Percentiles rank a stretch among this genome's conserved stretches.
phyloP scores from a whole-genome alignment of 2,888 invertebrate species.

The Xylota sylvarum region DNA sequence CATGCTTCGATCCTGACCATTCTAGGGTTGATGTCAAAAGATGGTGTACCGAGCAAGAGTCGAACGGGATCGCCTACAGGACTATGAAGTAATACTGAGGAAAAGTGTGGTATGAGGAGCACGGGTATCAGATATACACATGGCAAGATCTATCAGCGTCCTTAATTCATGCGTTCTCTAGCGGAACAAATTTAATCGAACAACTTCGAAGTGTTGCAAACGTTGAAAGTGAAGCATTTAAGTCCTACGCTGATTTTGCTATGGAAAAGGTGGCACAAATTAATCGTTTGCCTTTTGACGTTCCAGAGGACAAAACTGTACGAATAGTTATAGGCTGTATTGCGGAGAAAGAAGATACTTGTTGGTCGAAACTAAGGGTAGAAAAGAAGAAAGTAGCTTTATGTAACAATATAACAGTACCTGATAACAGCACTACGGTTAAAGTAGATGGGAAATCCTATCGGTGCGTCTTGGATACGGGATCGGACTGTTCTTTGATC shows the following conservation, averaged over 20 bases:
- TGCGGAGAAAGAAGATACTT: slow-evolving; percentile 25
- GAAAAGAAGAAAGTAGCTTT: no score
- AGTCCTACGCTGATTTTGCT: slow-evolving; percentile 29
- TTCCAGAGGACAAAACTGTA: slow-evolving; percentile 19
- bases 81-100: no score
- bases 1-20: slow-evolving; percentile 42
- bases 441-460: background rate
- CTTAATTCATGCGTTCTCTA: slow-evolving; percentile 15
- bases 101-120: no score
- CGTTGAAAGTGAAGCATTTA: slow-evolving; percentile 15
- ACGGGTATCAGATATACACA: slow-evolving; percentile 19
- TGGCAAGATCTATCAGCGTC: slow-evolving; percentile 24
- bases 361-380: slow-evolving; percentile 1
- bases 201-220: no score
- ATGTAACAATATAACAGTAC: no score
- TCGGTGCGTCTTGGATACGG: slow-evolving; percentile 16
- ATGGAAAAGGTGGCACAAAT: slow-evolving; percentile 35
- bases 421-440: no score
- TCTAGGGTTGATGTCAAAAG: slow-evolving; percentile 25
- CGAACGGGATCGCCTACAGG: no score
- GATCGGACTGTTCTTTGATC: slow-evolving; percentile 30
- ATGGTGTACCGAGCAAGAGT: no score
- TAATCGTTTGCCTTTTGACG: slow-evolving; percentile 22
- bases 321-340: slow-evolving; percentile 38
- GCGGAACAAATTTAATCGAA: no score